Evolutionary conservation across 2,113 vertebrate genomes (phyloP), one percentile per base, ranked within the genome.

Genomic region (Rana temporaria): DNA sequence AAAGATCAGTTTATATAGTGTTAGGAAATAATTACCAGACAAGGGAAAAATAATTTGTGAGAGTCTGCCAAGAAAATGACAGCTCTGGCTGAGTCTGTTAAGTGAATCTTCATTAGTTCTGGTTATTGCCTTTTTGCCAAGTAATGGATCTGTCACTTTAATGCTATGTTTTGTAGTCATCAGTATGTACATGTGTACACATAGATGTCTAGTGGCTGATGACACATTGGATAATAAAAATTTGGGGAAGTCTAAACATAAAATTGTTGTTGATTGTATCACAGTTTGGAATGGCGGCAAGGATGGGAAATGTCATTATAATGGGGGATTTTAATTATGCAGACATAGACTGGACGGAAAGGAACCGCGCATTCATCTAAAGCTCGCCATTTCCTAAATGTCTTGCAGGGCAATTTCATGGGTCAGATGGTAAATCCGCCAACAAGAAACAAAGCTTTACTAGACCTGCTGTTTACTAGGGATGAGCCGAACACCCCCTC

Each of bases 1-100:
- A 14, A 64, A 74, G 32, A 79, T 32, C 77, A 22, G 55, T 59
- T 78, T 32, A 24, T 69, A 42, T 48, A 69, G 4, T 11, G 42
- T 69, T 69, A 69, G 38, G 38, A 69, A 20, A 78, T 55, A 55
- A 67, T 20, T 65, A 65, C 1, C 24, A 78, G 63, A 78, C 30
- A 38, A 17, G 24, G 52, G 24, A 56, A 68, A 30, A 34, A 32
- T 22, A 24, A 15, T 16, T 4, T 77, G 59, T 65, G 20, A 52
- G 52, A n/a, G 4, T n/a, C 48, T 64, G 63, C 63, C 76, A 66
- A 78, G 42, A 66, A 67, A 67, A 56, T 67, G 76, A 56, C 76
- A 78, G 64, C 62, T 56, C 76, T n/a, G 76, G 67, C 20, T 64
- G 24, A 77, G 52, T 52, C 53, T 52, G 59, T 48, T 60, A 64